These are phyloP conservation scores for Pogoniulus pusillus DNA, from an alignment of 2,797 vertebrate species.

Conservation along the genomic window DNA sequence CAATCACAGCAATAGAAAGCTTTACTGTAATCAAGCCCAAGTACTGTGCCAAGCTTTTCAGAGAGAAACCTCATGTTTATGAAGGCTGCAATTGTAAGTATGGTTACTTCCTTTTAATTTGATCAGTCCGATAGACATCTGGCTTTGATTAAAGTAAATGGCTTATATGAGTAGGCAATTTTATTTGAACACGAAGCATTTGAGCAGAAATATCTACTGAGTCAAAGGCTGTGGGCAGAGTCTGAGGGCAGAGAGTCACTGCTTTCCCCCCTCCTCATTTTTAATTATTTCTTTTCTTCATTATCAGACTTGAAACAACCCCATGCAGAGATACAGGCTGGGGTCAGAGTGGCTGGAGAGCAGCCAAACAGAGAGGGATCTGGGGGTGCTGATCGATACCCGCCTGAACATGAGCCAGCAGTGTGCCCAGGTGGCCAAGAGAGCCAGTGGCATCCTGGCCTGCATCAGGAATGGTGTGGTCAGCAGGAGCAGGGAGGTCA, in stretches of 20 bases:
- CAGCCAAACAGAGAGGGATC: no score
- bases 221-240: background rate
- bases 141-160: slow-evolving; percentile 35
- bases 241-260: background rate
- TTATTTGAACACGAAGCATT: slow-evolving; percentile 4
- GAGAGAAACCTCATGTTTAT: slow-evolving; percentile 5
- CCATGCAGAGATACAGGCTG: no score
- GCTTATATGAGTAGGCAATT: background rate
- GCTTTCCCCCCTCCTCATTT: background rate
- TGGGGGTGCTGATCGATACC: no score
- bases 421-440: no score
- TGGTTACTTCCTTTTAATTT: slow-evolving; percentile 49
- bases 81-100: slow-evolving; percentile 33
- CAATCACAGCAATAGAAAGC: slow-evolving; percentile 22
- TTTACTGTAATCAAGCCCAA: slow-evolving; percentile 32
- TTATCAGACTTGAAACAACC: background rate
- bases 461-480: no score
- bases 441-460: no score
- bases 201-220: background rate
- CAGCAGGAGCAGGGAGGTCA: no score
- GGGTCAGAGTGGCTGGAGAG: no score
- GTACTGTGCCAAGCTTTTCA: background rate
- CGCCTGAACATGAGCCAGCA: no score
- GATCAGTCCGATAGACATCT: slow-evolving; percentile 30
- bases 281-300: background rate